Evolutionary conservation across 2,888 invertebrate species (phyloP).

Genomic region (Parapristionchus giblindavisi): DNA sequence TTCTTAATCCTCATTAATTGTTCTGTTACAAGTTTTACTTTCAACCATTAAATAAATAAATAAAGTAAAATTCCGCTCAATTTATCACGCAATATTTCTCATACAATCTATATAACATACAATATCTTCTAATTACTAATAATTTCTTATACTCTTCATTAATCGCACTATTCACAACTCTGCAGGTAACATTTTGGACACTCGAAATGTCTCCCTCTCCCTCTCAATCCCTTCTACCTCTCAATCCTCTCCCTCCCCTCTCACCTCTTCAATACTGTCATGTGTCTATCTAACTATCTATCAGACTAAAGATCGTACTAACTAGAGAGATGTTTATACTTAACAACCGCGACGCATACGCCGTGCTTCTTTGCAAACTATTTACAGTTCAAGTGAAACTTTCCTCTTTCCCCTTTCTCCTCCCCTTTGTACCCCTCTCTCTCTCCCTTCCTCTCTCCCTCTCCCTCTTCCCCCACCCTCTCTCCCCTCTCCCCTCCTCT

Average conservation of each 20-base stretch:
- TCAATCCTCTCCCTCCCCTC: slow-evolving; percentile 9
- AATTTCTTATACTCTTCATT: too few species aligned
- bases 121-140: too few species aligned
- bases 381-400: slow-evolving; percentile 21
- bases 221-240: slow-evolving; percentile 24
- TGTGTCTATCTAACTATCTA: slow-evolving; percentile 35
- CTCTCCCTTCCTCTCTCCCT: too few species aligned
- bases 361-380: slow-evolving; percentile 23
- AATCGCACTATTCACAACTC: too few species aligned
- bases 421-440: background rate
- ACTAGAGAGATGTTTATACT: slow-evolving; percentile 27
- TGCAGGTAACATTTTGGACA: too few species aligned
- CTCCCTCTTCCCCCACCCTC: background rate
- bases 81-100: too few species aligned
- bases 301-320: slow-evolving; percentile 34
- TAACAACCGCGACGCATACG: background rate
- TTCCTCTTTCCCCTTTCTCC: background rate
- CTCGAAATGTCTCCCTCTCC: slow-evolving; percentile 27
- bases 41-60: too few species aligned
- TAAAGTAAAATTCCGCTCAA: too few species aligned
- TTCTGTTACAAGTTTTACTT: too few species aligned
- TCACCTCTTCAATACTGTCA: slow-evolving; percentile 30
- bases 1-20: too few species aligned
- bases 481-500: slow-evolving; percentile 8
- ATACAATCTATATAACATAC: too few species aligned